A percentile compares a stretch with the other conserved stretches of the same genome.
Evolutionary conservation across 2,888 invertebrate species (phyloP).

Genomic region (Meiosimyza platycephala): DNA sequence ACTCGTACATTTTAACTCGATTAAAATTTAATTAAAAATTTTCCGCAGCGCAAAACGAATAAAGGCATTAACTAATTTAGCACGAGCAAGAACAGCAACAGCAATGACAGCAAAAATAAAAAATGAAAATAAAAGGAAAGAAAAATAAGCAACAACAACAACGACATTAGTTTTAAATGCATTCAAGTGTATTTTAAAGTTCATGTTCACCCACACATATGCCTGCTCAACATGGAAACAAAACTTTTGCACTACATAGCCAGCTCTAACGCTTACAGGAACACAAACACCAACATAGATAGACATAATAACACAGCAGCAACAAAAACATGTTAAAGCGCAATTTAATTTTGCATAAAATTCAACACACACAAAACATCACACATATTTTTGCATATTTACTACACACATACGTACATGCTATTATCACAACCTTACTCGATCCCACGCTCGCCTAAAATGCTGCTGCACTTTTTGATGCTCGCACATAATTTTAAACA

Average conservation of each 20-base stretch:
- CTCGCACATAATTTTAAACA: slow-evolving; percentile 36
- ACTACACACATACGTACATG: background rate
- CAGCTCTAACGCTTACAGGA: background rate
- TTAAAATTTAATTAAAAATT: slow-evolving; percentile 24
- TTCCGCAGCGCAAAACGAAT: background rate
- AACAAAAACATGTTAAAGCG: slow-evolving; percentile 25
- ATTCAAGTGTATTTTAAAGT: background rate
- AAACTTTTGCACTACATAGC: background rate
- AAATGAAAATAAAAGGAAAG: background rate
- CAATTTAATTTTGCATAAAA: slow-evolving; percentile 32
- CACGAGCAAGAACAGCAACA: background rate
- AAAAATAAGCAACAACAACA: background rate
- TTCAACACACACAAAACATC: background rate
- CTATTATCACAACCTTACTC: background rate
- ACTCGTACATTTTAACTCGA: slow-evolving; percentile 10
- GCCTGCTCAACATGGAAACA: background rate
- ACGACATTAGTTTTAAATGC: slow-evolving; percentile 7
- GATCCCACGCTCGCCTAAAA: background rate
- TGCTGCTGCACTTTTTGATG: background rate
- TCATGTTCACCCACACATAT: background rate
- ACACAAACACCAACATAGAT: background rate
- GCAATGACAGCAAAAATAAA: no score
- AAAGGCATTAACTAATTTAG: slow-evolving; percentile 22
- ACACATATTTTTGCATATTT: background rate
- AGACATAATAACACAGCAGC: background rate